A percentile compares a stretch with the other conserved stretches of the same genome.
These are phyloP conservation scores for Rhamnusium bicolor DNA, from an alignment of 2,888 invertebrate genomes.

Conservation along the genomic window DNA sequence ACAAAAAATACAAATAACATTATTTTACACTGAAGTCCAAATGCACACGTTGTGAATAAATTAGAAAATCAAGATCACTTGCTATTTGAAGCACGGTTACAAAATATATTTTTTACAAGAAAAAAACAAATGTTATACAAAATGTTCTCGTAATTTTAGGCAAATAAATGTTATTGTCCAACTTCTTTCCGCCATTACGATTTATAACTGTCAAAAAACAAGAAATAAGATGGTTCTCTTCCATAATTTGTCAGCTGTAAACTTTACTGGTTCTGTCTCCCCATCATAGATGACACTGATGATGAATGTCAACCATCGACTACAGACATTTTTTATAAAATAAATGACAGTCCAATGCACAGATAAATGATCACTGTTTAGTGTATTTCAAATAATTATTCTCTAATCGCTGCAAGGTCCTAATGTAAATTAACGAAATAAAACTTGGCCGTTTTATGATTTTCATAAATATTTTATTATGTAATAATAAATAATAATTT, in stretches of 20 bases:
- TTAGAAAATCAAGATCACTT: conserved; percentile 55
- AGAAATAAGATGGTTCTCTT: conserved; percentile 16
- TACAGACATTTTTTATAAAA: no score
- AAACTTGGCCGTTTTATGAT: no score
- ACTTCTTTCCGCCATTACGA: conserved; percentile 70
- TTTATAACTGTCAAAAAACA: conserved; percentile 57
- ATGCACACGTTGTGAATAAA: conserved; percentile 57
- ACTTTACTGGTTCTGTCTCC: neutral
- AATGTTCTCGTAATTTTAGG: conserved; percentile 62
- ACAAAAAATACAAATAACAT: conserved; percentile 65
- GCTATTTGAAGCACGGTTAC: conserved; percentile 42
- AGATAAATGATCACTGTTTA: no score
- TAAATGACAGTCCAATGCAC: no score
- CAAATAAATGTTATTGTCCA: conserved; percentile 70
- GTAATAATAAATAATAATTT: no score
- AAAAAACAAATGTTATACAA: conserved; percentile 57
- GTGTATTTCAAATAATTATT: no score
- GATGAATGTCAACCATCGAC: no score
- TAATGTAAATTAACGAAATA: no score
- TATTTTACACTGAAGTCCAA: conserved; percentile 58
- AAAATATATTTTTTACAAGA: conserved; percentile 35
- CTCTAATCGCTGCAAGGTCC: no score
- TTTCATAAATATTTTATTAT: no score
- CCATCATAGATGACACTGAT: neutral
- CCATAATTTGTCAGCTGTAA: conserved; percentile 20